Evolutionary conservation across 1,140 invertebrate genomes (phyloP).

Genomic region (Drosophila lacertosa): DNA sequence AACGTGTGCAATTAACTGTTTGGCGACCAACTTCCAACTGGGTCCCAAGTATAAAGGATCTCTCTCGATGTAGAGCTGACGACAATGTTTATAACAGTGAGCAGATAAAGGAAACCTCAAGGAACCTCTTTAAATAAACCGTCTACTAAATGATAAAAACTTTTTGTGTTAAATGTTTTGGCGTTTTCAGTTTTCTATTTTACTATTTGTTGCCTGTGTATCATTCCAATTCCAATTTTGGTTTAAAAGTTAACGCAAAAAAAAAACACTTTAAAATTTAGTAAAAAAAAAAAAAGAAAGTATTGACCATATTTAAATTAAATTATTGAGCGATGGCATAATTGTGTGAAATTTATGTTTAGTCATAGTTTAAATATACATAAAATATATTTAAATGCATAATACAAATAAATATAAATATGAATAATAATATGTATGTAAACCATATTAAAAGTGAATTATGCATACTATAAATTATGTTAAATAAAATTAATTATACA

Average conservation of each 20-base stretch:
- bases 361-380: conserved; percentile 82
- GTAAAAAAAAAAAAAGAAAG: conserved; percentile 49
- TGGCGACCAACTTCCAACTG: conserved; percentile 31
- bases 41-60: conserved; percentile 41
- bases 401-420: conserved; percentile 73
- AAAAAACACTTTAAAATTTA: conserved; percentile 56
- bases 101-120: conserved; percentile 27
- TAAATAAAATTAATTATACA: conserved; percentile 83
- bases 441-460: conserved; percentile 80
- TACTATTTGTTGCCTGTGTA: conserved; percentile 64
- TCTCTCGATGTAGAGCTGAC: conserved; percentile 49
- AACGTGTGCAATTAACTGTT: conserved; percentile 65
- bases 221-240: conserved; percentile 68
- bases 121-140: conserved; percentile 32
- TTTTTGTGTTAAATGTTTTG: conserved; percentile 44
- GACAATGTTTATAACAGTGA: conserved; percentile 25
- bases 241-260: conserved; percentile 37
- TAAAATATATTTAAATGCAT: conserved; percentile 81
- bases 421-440: conserved; percentile 80
- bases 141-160: conserved; percentile 27
- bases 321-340: conserved; percentile 46
- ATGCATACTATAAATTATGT: conserved; percentile 80
- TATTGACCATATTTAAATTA: conserved; percentile 58
- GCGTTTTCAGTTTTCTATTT: conserved; percentile 53
- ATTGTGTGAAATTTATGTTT: conserved; percentile 78